Base-by-base conservation (phyloP, 2,888 invertebrate species). In the Caenorhabditis japonica region DNA sequence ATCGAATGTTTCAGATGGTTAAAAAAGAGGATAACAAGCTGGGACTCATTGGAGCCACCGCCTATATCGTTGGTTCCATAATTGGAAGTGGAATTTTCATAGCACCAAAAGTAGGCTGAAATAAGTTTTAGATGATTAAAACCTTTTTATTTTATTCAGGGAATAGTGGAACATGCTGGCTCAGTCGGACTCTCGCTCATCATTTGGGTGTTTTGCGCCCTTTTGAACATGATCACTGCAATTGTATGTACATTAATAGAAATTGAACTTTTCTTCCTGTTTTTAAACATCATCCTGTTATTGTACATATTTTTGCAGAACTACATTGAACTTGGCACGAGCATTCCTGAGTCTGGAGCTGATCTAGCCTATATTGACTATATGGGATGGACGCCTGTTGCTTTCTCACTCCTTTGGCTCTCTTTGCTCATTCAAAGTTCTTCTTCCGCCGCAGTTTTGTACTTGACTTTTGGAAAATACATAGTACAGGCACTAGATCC, bases 31-130 rank as follows among this genome's bases (percentile, higher is more conserved):
- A 55, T 15, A 79, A 79, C 49, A 75, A 77, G 41, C 46, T 79
- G 30, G 79, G 79, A 0, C 33, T 79, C 21, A 46, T 80, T 23
- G 78, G 73, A 25, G 80, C 80, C 15, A 80, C 78, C 15, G 44
- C 71, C 13, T 80, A 80, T 41, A 77, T 80, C 44, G 72, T 72
- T 21, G 77, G 76, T 13, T 69, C 78, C 10, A 78, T 80, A 46
- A 76, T 80, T 25, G 78, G 80, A 53, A 73, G 75, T 49, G 78
- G 80, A 38, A 72, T 80, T 19, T 80, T 80, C 39, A 77, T 80
- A 12, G 74, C 77, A n/a, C 79, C 80, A 0, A 77, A 74, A 46
- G 78, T 76, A 52, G 8, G 39, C 38, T 21, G 23, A 2, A 12
- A 15, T 53, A n/a, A 30, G 30, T 3, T 21, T 34, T 21, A 12